Percentiles rank a stretch among this genome's conserved stretches.
These are phyloP conservation scores for Alviniconcha marisindica DNA, from an alignment of 1,140 invertebrate genomes.

Conservation along the genomic window DNA sequence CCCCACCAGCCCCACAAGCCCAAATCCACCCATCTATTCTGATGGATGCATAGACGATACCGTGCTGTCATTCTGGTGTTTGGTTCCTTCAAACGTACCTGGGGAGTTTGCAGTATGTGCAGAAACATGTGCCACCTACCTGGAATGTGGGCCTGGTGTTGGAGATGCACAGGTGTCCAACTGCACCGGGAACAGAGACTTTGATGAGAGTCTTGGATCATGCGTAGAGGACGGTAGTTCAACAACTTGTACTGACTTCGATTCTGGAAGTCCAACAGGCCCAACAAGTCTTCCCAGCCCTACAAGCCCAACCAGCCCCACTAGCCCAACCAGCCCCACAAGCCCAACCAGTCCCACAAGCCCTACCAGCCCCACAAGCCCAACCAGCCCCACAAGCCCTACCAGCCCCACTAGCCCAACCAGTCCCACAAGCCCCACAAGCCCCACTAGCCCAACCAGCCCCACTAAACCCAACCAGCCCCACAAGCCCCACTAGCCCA, in stretches of 20 bases:
- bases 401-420: background rate
- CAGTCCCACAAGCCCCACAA: background rate
- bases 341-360: conserved; percentile 2
- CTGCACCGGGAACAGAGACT: too few species aligned
- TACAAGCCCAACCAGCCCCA: background rate
- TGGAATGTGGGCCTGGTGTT: too few species aligned
- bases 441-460: background rate
- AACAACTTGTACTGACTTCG: too few species aligned
- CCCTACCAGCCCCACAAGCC: conserved; percentile 6
- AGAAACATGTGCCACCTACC: too few species aligned
- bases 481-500: background rate
- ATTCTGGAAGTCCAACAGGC: conserved; percentile 1
- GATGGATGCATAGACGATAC: too few species aligned
- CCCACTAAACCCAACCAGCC: background rate
- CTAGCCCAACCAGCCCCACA: background rate
- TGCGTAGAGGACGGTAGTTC: too few species aligned
- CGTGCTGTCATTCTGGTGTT: too few species aligned
- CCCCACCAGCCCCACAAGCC: background rate
- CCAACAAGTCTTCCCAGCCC: background rate
- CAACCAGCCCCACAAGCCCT: background rate
- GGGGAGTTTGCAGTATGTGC: too few species aligned
- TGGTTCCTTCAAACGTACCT: too few species aligned
- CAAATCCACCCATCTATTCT: too few species aligned
- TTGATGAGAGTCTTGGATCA: too few species aligned
- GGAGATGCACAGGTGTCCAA: too few species aligned